Conservation (phyloP, 2,888 invertebrate genomes). For the Acleris cristana region DNA sequence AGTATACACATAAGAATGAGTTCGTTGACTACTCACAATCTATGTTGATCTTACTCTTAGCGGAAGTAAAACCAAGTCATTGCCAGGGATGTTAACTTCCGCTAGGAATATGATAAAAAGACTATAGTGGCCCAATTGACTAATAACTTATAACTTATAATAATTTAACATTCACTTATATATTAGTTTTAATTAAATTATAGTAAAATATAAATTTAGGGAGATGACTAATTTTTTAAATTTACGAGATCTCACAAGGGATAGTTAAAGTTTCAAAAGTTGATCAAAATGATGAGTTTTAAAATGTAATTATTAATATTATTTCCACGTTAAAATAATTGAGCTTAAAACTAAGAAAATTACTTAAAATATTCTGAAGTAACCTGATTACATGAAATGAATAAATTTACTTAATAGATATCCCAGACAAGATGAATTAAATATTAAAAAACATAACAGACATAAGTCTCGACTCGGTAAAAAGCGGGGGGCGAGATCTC, state of each 20-base stretch:
- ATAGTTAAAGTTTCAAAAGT: not conserved
- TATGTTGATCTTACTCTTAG: not conserved
- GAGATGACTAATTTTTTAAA: not conserved
- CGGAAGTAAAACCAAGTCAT: not conserved
- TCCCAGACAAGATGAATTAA: not conserved
- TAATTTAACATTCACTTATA: constrained; percentile 1
- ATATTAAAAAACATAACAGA: constrained; percentile 7
- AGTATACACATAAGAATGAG: constrained; percentile 13
- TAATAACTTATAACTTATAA: not conserved
- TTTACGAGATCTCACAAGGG: constrained; percentile 3
- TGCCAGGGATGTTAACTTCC: not conserved
- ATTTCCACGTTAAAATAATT: no score
- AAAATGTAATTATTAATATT: no score
- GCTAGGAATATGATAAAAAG: not conserved
- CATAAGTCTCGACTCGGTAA: constrained; percentile 5
- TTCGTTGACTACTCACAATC: constrained; percentile 4
- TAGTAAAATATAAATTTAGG: not conserved
- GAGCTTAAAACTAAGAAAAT: not conserved
- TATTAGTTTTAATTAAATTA: not conserved
- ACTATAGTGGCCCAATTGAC: not conserved
- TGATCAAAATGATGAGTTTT: no score
- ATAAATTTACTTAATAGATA: constrained; percentile 5
- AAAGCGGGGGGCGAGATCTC: constrained; percentile 18
- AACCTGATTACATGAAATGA: not conserved
- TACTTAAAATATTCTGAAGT: not conserved